These are phyloP conservation scores for Drosophila pectinifera DNA, from an alignment of 1,140 invertebrate species.

Conservation along the genomic window DNA sequence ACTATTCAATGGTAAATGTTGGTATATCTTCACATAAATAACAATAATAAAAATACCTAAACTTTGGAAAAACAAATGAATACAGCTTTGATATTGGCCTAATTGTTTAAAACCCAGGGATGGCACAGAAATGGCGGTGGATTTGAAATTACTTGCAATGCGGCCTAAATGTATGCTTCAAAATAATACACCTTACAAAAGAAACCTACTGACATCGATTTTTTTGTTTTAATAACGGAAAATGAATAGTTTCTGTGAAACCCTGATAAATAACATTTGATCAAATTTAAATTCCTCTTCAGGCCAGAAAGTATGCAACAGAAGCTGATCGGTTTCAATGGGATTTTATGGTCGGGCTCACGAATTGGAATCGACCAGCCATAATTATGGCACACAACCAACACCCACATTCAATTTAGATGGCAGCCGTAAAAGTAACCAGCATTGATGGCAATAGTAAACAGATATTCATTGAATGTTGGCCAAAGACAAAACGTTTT, in stretches of 20 bases:
- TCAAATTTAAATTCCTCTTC: too few species aligned
- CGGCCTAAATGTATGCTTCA: background rate
- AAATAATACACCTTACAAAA: background rate
- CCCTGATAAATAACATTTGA: too few species aligned
- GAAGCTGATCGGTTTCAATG: background rate
- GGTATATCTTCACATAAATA: too few species aligned
- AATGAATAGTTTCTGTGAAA: too few species aligned
- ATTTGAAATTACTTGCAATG: background rate
- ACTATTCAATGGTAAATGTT: too few species aligned
- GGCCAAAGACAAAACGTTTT: slow-evolving; percentile 72
- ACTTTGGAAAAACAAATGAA: too few species aligned
- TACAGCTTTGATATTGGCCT: too few species aligned
- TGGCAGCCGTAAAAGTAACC: slow-evolving; percentile 3
- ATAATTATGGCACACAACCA: slow-evolving; percentile 16
- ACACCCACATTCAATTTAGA: slow-evolving; percentile 22
- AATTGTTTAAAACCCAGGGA: too few species aligned
- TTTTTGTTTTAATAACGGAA: too few species aligned
- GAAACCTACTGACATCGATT: too few species aligned
- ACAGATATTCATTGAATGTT: slow-evolving; percentile 60
- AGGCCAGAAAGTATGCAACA: slow-evolving; percentile 17
- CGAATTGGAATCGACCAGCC: slow-evolving; percentile 1
- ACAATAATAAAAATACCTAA: too few species aligned
- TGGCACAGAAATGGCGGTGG: too few species aligned
- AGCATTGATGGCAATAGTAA: slow-evolving; percentile 48
- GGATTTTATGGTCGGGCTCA: background rate